Base-by-base conservation (phyloP, 2,113 vertebrate species). In the Paralichthys olivaceus region DNA sequence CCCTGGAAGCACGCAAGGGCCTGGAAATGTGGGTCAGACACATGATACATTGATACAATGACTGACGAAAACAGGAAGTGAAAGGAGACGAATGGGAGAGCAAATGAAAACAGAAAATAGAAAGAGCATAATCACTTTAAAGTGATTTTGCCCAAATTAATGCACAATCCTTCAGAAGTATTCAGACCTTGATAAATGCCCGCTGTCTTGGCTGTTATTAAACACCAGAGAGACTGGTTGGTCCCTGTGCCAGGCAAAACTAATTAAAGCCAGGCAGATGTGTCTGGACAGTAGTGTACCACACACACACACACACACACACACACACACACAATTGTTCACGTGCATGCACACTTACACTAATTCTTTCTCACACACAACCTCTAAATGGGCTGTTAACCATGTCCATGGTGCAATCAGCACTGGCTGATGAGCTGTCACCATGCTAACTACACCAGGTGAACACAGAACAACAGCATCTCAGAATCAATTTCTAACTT, bases 191-290 rank as follows among this genome's bases (percentile, higher is more conserved):
- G 87, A 91, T 87, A 90, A 93, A 91, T 87, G 84, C 73, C 73
- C 77, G 80, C 81, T 77, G 87, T 93, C 91, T 73, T 8, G 65
- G 74, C 69, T 82, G 83, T 88, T 93, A 93, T 93, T 92, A 92
- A 94, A 92, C 85, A 91, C 84, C 79, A 81, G 77, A 85, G 90
- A 88, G 88, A 88, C 77, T 69, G 72, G 63, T 74, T 17, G 66
- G 81, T 89, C 83, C 83, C 88, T 74, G 72, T 80, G 87, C 89
- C 85, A 84, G 87, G 84, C 86, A 90, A 92, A 93, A 93, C 90
- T 92, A 91, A 94, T 95, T 92, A 93, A 90, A 93, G 83, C 83
- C 53, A 80, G 75, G 92, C 91, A 93, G 92, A 92, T 92, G 89
- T 89, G 89, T 87, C 88, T 91, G 90, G 87, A 87, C 92, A 86